Conservation (phyloP, 2,113 vertebrate species). For the Callopanchax toddi region DNA sequence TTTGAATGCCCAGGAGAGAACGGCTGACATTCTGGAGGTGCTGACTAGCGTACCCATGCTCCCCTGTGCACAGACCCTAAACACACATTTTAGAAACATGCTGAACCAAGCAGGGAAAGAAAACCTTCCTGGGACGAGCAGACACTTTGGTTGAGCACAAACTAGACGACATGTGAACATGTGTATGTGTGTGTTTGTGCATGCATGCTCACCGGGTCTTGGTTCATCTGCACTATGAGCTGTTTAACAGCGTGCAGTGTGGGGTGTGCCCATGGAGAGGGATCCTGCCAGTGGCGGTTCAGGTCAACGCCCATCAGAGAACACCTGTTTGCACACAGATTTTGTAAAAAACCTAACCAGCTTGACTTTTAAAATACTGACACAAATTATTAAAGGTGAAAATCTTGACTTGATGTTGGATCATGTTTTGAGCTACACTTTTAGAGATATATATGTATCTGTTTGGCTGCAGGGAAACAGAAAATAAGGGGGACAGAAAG, state of each 20-base stretch:
- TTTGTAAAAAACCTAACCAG: neutral
- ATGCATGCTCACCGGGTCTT: slow-evolving; percentile 86
- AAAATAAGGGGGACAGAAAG: neutral
- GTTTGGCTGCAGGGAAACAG: neutral
- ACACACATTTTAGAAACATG: slow-evolving; percentile 58
- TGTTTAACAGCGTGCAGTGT: slow-evolving; percentile 95
- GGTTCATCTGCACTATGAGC: slow-evolving; percentile 94
- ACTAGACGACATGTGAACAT: slow-evolving; percentile 12
- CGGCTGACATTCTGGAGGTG: slow-evolving; percentile 72
- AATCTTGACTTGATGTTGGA: neutral
- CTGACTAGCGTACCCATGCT: slow-evolving; percentile 57
- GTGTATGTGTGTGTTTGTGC: slow-evolving; percentile 15
- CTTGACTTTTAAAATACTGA: neutral
- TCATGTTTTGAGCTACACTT: neutral
- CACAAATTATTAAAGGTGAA: neutral
- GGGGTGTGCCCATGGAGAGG: slow-evolving; percentile 95
- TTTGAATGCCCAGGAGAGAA: slow-evolving; percentile 69
- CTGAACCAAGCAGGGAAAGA: slow-evolving; percentile 66
- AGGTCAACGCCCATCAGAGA: slow-evolving; percentile 97
- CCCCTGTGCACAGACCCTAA: slow-evolving; percentile 50
- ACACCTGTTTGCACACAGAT: slow-evolving; percentile 80
- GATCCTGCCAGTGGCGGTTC: slow-evolving; percentile 97
- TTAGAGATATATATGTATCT: neutral
- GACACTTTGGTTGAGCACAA: slow-evolving; percentile 28
- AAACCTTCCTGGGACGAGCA: slow-evolving; percentile 31